Evolutionary conservation across 2,888 invertebrate species (phyloP).

Genomic region (Drosophila nr. medialis): DNA sequence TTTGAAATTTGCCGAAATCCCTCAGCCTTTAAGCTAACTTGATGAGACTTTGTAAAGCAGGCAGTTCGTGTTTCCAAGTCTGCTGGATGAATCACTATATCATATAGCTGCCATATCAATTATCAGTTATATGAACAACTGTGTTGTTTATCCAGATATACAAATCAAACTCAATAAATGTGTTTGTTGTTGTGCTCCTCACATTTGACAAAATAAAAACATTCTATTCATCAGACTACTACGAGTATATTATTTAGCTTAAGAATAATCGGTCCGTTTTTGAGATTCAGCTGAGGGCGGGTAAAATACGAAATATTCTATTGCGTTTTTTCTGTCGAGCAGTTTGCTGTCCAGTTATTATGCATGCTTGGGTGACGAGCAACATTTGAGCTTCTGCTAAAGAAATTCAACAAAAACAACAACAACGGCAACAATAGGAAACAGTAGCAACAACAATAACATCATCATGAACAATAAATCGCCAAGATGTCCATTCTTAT

Average conservation of each 20-base stretch:
- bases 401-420: conserved; percentile 20
- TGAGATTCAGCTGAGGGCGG: not conserved
- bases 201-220: not conserved
- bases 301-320: not conserved
- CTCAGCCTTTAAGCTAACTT: not conserved
- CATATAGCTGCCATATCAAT: not conserved
- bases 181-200: not conserved
- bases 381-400: conserved; percentile 59
- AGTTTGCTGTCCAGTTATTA: conserved; percentile 63
- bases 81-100: not conserved
- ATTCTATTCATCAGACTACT: not conserved
- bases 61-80: rapidly evolving
- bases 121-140: not conserved
- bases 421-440: conserved; percentile 6
- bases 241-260: not conserved
- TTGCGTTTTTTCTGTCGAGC: not conserved
- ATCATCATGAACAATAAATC: conserved; percentile 71
- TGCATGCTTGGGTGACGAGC: conserved; percentile 67
- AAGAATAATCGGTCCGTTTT: not conserved
- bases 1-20: not conserved
- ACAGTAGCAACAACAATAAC: conserved; percentile 8
- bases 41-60: not conserved
- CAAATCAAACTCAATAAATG: not conserved
- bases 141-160: not conserved
- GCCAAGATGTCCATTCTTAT: conserved; percentile 77